Evolutionary conservation across 2,888 invertebrate species (phyloP).

Genomic region (Volucella bombylans): DNA sequence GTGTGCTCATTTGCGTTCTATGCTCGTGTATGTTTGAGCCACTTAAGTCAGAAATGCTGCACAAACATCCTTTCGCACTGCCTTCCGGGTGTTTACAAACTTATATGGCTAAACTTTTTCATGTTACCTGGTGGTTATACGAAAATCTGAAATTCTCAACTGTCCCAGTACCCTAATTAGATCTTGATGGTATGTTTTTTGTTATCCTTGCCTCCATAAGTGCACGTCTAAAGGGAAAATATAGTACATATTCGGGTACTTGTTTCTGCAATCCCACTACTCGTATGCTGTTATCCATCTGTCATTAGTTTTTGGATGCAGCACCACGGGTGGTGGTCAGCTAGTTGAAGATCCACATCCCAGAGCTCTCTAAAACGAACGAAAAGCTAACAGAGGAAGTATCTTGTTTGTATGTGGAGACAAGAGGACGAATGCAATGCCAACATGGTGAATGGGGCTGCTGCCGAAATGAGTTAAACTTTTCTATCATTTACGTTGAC

Average conservation of each 20-base stretch:
- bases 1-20: slow-evolving; percentile 47
- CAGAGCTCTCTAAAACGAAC: slow-evolving; percentile 7
- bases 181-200: slow-evolving; percentile 39
- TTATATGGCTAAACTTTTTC: slow-evolving; percentile 34
- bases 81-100: slow-evolving; percentile 57
- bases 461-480: background rate
- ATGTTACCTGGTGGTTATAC: slow-evolving; percentile 18
- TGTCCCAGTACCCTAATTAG: slow-evolving; percentile 56
- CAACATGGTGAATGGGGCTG: background rate
- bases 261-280: background rate
- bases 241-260: too few relatives aligned
- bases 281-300: slow-evolving; percentile 36
- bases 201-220: background rate
- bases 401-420: background rate
- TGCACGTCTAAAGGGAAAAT: background rate
- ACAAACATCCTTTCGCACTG: slow-evolving; percentile 42
- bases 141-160: background rate
- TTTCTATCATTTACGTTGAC: slow-evolving; percentile 22
- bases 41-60: slow-evolving; percentile 53
- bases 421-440: slow-evolving; percentile 13
- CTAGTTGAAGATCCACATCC: background rate
- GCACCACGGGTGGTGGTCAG: slow-evolving; percentile 14
- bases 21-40: slow-evolving; percentile 22
- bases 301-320: slow-evolving; percentile 34
- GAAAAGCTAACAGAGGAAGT: slow-evolving; percentile 1